Evolutionary conservation across 1,140 invertebrate species (phyloP).

Genomic region (Saccostrea glomerata): DNA sequence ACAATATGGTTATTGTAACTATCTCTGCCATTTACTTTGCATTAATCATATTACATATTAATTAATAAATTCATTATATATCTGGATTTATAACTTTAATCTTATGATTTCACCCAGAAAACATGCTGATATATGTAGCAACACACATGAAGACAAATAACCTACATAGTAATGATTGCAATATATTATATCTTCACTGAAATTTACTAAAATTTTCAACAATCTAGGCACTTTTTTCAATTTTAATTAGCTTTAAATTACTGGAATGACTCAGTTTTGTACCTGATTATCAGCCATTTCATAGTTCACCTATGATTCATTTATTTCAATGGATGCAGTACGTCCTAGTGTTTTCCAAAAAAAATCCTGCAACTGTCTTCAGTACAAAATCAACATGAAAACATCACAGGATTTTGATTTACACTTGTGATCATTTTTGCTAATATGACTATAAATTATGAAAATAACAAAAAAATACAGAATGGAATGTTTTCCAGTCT

Average conservation of each 20-base stretch:
- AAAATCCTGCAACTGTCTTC: background rate
- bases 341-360: background rate
- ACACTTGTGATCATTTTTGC: background rate
- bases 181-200: background rate
- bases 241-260: background rate
- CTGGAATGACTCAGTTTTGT: background rate
- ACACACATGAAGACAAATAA: background rate
- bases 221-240: constrained; percentile 6
- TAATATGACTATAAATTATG: constrained; percentile 19
- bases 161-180: background rate
- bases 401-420: constrained; percentile 15
- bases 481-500: background rate
- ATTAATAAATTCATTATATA: background rate
- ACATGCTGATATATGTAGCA: background rate
- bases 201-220: background rate
- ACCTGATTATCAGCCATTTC: background rate
- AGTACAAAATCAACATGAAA: background rate
- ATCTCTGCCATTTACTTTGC: background rate
- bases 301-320: background rate
- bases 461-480: background rate
- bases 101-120: constrained; percentile 20
- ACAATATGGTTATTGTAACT: background rate
- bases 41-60: background rate
- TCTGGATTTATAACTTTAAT: background rate
- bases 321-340: background rate